Conservation (phyloP, 2,888 invertebrate genomes). For the Prenolepis imparis region DNA sequence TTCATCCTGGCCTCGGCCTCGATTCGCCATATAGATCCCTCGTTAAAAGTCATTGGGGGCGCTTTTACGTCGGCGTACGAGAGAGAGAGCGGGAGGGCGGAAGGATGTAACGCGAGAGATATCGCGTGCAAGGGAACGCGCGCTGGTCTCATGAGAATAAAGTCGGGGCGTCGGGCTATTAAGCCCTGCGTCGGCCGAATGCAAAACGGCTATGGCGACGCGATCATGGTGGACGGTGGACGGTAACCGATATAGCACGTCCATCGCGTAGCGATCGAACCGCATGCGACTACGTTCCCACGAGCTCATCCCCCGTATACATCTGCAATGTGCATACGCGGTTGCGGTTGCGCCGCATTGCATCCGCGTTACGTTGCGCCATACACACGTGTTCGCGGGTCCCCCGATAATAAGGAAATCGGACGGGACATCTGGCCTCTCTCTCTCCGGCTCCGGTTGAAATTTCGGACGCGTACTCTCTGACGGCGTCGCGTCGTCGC, state of each 20-base stretch:
- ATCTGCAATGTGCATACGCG: slow-evolving; percentile 52
- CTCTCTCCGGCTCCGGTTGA: not conserved
- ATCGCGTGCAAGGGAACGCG: slow-evolving; percentile 46
- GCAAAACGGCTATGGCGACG: slow-evolving; percentile 44
- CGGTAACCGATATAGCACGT: slow-evolving; percentile 41
- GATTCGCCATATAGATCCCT: slow-evolving; percentile 39
- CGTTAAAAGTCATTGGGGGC: slow-evolving; percentile 55
- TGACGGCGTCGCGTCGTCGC: slow-evolving; percentile 6
- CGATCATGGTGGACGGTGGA: not conserved
- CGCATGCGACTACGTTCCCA: slow-evolving; percentile 52
- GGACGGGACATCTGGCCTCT: not conserved
- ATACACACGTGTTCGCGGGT: slow-evolving; percentile 40
- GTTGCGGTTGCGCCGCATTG: slow-evolving; percentile 39
- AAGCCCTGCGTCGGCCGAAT: slow-evolving; percentile 36
- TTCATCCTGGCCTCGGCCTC: slow-evolving; percentile 37
- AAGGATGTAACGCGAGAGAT: slow-evolving; percentile 37
- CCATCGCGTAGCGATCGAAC: slow-evolving; percentile 46
- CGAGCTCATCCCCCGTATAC: slow-evolving; percentile 32
- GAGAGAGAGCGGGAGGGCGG: not conserved
- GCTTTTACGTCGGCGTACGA: slow-evolving; percentile 34
- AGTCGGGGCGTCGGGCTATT: slow-evolving; percentile 37
- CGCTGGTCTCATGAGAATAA: slow-evolving; percentile 50
- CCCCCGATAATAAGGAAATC: slow-evolving; percentile 55
- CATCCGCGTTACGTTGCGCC: slow-evolving; percentile 38
- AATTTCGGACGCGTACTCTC: slow-evolving; percentile 43